These are phyloP conservation scores for Odontocerum albicorne DNA, from an alignment of 2,888 invertebrate species.

Conservation along the genomic window DNA sequence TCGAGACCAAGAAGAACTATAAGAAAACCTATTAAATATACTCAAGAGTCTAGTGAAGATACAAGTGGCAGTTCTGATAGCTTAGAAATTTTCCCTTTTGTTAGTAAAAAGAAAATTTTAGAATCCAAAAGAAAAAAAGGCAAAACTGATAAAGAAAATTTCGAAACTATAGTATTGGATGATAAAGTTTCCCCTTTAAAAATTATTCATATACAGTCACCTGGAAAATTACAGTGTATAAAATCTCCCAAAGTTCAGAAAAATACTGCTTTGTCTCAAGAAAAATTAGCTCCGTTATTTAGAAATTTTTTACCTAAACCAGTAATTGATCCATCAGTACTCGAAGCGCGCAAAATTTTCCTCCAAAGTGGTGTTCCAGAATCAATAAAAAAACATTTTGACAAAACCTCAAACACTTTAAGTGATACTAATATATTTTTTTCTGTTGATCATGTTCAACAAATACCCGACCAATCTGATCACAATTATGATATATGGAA, in stretches of 20 bases:
- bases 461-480: slow-evolving; percentile 43
- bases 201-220: slow-evolving; percentile 25
- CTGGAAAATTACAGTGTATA: slow-evolving; percentile 18
- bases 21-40: slow-evolving; percentile 50
- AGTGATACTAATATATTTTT: slow-evolving; percentile 58
- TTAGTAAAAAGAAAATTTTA: slow-evolving; percentile 50
- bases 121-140: no score
- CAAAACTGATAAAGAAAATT: slow-evolving; percentile 18
- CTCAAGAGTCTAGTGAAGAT: slow-evolving; percentile 42
- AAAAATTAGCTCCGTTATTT: slow-evolving; percentile 74
- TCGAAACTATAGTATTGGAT: slow-evolving; percentile 2
- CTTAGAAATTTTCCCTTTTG: slow-evolving; percentile 50
- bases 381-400: slow-evolving; percentile 58
- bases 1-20: slow-evolving; percentile 47
- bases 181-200: slow-evolving; percentile 25
- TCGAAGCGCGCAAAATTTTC: slow-evolving; percentile 69
- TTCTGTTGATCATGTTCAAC: slow-evolving; percentile 65
- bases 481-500: slow-evolving; percentile 42
- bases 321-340: slow-evolving; percentile 57
- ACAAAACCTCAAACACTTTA: slow-evolving; percentile 51
- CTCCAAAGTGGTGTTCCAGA: slow-evolving; percentile 73
- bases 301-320: slow-evolving; percentile 55
- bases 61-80: slow-evolving; percentile 48
- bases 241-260: slow-evolving; percentile 17
- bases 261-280: slow-evolving; percentile 20